phyloP scores from a whole-genome alignment of 2,113 vertebrate genomes.

The Cryptotis parvus region DNA sequence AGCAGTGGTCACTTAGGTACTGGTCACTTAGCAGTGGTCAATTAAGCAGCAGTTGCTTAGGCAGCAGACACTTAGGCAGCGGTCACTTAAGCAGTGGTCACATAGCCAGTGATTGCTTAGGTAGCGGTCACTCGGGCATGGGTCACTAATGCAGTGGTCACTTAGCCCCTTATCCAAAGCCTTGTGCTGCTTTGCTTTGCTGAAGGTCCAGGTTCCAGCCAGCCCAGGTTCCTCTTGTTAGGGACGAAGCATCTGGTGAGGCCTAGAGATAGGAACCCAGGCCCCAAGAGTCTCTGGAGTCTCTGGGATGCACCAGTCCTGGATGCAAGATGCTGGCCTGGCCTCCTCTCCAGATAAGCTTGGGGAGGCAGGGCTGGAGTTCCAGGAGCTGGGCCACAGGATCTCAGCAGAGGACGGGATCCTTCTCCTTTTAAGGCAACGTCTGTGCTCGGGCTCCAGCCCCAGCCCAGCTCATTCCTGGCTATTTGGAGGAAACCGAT shows the following conservation, averaged over 20 bases:
- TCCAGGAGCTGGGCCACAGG: slow-evolving; percentile 23
- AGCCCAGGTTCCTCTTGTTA: background rate
- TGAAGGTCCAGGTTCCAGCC: background rate
- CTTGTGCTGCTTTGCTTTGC: background rate
- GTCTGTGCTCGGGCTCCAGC: slow-evolving; percentile 77
- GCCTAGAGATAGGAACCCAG: background rate
- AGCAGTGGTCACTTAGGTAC: no score
- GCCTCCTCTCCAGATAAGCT: slow-evolving; percentile 12
- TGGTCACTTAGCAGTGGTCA: no score
- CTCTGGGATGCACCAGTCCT: background rate
- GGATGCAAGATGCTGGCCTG: background rate
- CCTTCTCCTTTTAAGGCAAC: slow-evolving; percentile 91
- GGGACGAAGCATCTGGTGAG: background rate
- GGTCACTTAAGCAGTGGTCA: no score
- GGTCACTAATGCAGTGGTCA: no score
- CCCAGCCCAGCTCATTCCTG: slow-evolving; percentile 80
- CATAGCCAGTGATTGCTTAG: no score
- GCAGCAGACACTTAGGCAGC: no score
- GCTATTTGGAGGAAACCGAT: slow-evolving; percentile 87
- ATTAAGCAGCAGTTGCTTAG: no score
- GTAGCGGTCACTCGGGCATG: no score
- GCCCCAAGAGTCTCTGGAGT: background rate
- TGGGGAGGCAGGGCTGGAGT: slow-evolving; percentile 42
- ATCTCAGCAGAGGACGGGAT: slow-evolving; percentile 80
- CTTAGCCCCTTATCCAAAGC: background rate